These are phyloP conservation scores for Otolemur crassicaudatus DNA, from an alignment of 2,797 vertebrate genomes.

Conservation along the genomic window DNA sequence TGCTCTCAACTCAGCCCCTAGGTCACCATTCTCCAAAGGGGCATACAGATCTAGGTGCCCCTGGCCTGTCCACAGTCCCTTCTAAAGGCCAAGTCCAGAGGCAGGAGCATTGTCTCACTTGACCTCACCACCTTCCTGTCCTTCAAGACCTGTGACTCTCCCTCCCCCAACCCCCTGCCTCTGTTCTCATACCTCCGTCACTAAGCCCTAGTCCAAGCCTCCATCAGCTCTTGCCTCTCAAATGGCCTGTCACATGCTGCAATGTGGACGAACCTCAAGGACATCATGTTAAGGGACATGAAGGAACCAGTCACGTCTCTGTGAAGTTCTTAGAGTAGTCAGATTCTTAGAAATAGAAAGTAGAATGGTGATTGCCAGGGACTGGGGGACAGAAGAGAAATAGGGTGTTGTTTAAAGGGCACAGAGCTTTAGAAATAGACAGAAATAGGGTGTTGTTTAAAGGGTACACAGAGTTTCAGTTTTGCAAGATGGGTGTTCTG, in stretches of 20 bases:
- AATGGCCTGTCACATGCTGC: neutral
- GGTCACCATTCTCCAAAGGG: neutral
- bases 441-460: neutral
- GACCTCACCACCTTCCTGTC: neutral
- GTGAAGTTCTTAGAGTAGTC: neutral
- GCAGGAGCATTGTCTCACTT: neutral
- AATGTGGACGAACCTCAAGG: neutral
- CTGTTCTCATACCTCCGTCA: neutral
- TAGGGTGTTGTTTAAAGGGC: neutral
- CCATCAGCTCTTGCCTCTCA: neutral
- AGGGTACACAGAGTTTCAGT: neutral
- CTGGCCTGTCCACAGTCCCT: neutral
- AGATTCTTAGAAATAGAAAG: neutral
- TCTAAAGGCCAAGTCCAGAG: neutral
- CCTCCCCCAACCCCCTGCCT: neutral
- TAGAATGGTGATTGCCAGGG: neutral
- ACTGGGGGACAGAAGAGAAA: neutral
- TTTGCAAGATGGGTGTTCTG: neutral
- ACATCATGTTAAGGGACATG: neutral
- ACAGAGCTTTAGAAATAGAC: no score
- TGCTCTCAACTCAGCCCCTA: neutral
- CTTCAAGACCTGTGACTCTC: neutral
- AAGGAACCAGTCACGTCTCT: neutral
- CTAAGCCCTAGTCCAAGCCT: neutral
- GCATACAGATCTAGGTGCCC: neutral